Percentiles rank a stretch among this genome's conserved stretches.
These are phyloP conservation scores for Oenanthe oenanthe DNA, from an alignment of 2,113 vertebrate genomes.

Conservation along the genomic window DNA sequence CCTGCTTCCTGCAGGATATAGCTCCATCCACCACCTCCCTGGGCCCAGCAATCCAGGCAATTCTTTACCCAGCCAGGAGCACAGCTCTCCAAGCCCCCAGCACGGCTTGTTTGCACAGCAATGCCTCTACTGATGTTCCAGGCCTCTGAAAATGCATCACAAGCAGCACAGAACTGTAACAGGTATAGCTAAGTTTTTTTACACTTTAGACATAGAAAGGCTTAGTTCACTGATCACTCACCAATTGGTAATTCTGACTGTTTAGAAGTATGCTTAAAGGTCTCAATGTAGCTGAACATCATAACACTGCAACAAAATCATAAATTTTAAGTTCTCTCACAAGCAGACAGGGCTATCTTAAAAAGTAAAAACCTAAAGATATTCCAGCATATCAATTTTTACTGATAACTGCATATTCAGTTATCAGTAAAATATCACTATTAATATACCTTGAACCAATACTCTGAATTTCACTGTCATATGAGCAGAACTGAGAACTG, in stretches of 20 bases:
- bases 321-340: neutral
- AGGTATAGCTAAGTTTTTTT: neutral
- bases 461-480: neutral
- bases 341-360: neutral
- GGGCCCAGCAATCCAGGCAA: neutral
- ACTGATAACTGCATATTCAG: neutral
- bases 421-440: neutral
- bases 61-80: neutral
- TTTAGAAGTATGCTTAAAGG: neutral
- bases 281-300: neutral
- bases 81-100: neutral
- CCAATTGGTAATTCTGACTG: neutral
- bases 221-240: neutral
- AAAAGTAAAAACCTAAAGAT: neutral
- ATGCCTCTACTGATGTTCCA: neutral
- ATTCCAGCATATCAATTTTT: neutral
- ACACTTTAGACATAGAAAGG: neutral
- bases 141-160: neutral
- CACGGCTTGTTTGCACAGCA: neutral
- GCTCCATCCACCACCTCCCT: neutral
- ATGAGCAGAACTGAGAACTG: neutral
- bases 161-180: neutral
- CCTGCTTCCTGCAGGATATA: rapidly evolving
- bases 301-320: neutral
- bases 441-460: neutral